Evolutionary conservation across 2,113 vertebrate species (phyloP), one percentile per base, ranked within the genome.

Genomic region (Oceanites oceanicus): DNA sequence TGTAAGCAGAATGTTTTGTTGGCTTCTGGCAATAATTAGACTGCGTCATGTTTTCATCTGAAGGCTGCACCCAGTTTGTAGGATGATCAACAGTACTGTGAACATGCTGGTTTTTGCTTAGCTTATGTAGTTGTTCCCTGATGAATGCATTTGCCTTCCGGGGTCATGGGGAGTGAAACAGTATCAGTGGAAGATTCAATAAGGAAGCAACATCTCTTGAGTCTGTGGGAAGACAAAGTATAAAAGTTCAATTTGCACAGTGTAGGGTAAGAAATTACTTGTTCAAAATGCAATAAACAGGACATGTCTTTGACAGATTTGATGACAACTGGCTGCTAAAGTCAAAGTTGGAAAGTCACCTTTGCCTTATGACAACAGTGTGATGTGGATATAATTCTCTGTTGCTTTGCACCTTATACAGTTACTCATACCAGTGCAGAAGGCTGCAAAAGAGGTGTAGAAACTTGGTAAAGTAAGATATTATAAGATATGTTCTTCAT

Each of bases 51-150:
- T 56, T 88, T 61, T 61, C 15, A 22, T 11, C 23, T 67, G 81
- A 75, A 50, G 73, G 18, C 29, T 5, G 10, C 13, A 15, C 17
- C 22, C 23, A 7, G 19, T 75, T 65, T 66, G 13, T 9, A 74
- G 59, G 76, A 4, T 32, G 40, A 36, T 40, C 30, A 36, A 10
- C 44, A n/a, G 26, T 23, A 3, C 38, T 59, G 49, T 15, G 52
- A 62, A 25, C 34, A 4, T 0, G 0, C n/a, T 42, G 45, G 1
- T 38, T 83, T 65, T 59, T 78, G 17, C 70, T 78, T 44, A 58
- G 49, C 18, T 22, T 56, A 3, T 23, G 13, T 17, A 40, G 6
- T 2, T 85, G 30, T 6, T 88, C 49, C 58, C 29, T 49, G 44
- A 22, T 26, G 30, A 81, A 62, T 49, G 50, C 13, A 4, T 63